Evolutionary conservation across 2,888 invertebrate species (phyloP).

Genomic region (Adela reaumurella): DNA sequence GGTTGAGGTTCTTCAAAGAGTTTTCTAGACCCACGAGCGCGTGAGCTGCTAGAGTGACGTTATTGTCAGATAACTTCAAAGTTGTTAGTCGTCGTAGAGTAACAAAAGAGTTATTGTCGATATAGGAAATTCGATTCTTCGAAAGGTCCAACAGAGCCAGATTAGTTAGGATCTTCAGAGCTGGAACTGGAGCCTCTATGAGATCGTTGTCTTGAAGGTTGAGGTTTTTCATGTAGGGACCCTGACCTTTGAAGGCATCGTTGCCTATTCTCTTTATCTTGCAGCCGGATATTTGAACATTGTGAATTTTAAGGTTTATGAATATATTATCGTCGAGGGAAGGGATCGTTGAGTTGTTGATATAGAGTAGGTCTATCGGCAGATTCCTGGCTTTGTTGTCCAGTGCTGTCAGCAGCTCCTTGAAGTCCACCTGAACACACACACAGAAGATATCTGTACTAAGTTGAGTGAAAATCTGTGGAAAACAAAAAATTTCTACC

Average conservation of each 20-base stretch:
- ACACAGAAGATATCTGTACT: no score
- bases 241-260: constrained; percentile 81
- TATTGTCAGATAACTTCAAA: constrained; percentile 83
- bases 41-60: constrained; percentile 66
- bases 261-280: constrained; percentile 66
- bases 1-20: constrained; percentile 81
- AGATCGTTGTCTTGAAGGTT: constrained; percentile 84
- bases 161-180: constrained; percentile 63
- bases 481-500: no score
- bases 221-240: constrained; percentile 72
- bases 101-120: constrained; percentile 73
- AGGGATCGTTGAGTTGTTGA: constrained; percentile 81
- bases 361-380: constrained; percentile 78
- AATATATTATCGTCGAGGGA: constrained; percentile 66
- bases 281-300: constrained; percentile 82
- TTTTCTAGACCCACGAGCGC: constrained; percentile 78
- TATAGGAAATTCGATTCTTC: constrained; percentile 68
- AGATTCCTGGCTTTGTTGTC: constrained; percentile 65
- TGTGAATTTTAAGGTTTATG: constrained; percentile 67
- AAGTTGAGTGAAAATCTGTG: no score
- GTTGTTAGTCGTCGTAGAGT: constrained; percentile 72
- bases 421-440: constrained; percentile 73
- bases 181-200: constrained; percentile 70
- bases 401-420: constrained; percentile 68
- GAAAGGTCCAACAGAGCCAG: constrained; percentile 81